A percentile compares a stretch with the other conserved stretches of the same genome.
Evolutionary conservation across 2,113 vertebrate genomes (phyloP).

Genomic region (Eurystomus gularis): DNA sequence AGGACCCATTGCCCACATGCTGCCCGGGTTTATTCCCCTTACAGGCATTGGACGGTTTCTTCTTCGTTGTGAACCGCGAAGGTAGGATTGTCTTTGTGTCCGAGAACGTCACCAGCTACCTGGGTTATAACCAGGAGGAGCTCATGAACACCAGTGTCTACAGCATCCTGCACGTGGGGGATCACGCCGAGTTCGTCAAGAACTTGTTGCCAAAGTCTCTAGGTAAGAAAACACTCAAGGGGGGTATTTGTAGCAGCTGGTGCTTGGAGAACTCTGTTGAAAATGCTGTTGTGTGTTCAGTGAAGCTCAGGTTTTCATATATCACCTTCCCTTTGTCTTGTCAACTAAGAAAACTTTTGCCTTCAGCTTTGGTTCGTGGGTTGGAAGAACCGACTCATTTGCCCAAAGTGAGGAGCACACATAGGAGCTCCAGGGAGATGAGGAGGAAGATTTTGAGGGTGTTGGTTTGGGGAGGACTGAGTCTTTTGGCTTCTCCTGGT

Average conservation of each 20-base stretch:
- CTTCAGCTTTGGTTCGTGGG: not conserved
- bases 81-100: slow-evolving; percentile 94
- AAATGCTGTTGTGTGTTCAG: not conserved
- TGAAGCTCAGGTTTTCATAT: too few relatives aligned
- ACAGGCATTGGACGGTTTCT: slow-evolving; percentile 93
- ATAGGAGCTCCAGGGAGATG: not conserved
- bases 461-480: too few relatives aligned
- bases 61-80: slow-evolving; percentile 94
- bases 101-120: slow-evolving; percentile 90
- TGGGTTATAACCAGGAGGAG: slow-evolving; percentile 93
- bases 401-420: not conserved
- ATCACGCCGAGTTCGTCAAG: slow-evolving; percentile 93
- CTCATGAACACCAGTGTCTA: slow-evolving; percentile 96
- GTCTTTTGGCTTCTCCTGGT: not conserved
- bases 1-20: not conserved
- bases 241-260: not conserved
- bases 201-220: slow-evolving; percentile 92
- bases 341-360: not conserved
- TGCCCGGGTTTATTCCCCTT: not conserved
- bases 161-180: slow-evolving; percentile 94
- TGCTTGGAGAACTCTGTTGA: accelerated
- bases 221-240: slow-evolving; percentile 69
- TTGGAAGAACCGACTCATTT: not conserved
- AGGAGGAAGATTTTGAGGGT: not conserved
- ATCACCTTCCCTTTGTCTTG: not conserved